phyloP scores from a whole-genome alignment of 2,797 vertebrate genomes.

The Botia almorhae region DNA sequence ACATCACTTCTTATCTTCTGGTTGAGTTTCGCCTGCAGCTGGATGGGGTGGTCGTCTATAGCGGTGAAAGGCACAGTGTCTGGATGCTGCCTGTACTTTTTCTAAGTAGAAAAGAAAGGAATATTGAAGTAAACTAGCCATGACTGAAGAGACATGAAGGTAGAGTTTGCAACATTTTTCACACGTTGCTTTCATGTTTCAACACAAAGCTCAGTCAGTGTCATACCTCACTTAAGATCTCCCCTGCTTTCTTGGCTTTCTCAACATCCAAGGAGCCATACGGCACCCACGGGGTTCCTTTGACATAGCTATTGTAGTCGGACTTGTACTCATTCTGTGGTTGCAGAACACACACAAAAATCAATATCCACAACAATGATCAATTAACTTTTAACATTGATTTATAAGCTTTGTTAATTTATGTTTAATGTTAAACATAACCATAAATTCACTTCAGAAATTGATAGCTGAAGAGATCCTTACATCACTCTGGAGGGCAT shows the following conservation, averaged over 20 bases:
- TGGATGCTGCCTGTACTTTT: constrained; percentile 88
- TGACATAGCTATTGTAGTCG: constrained; percentile 87
- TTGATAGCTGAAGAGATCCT: constrained; percentile 57
- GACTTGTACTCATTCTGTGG: constrained; percentile 88
- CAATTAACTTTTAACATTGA: neutral
- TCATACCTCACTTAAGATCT: constrained; percentile 87
- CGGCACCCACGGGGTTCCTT: constrained; percentile 86
- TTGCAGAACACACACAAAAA: constrained; percentile 43
- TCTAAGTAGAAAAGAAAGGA: constrained; percentile 72
- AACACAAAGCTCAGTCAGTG: neutral
- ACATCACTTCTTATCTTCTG: constrained; percentile 91
- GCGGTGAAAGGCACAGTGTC: constrained; percentile 87
- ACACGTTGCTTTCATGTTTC: too few species aligned
- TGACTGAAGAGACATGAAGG: neutral
- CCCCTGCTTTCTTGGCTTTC: constrained; percentile 83
- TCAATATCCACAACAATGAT: neutral
- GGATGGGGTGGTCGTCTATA: constrained; percentile 86
- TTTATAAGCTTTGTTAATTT: too few species aligned
- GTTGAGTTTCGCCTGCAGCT: constrained; percentile 89
- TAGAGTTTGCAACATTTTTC: too few species aligned
- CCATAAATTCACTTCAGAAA: too few species aligned
- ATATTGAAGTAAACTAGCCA: neutral
- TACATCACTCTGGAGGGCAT: constrained; percentile 87
- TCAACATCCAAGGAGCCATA: constrained; percentile 88
- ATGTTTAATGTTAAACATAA: too few species aligned